Evolutionary conservation across 2,113 vertebrate genomes (phyloP).

Genomic region (Desmodus rotundus): DNA sequence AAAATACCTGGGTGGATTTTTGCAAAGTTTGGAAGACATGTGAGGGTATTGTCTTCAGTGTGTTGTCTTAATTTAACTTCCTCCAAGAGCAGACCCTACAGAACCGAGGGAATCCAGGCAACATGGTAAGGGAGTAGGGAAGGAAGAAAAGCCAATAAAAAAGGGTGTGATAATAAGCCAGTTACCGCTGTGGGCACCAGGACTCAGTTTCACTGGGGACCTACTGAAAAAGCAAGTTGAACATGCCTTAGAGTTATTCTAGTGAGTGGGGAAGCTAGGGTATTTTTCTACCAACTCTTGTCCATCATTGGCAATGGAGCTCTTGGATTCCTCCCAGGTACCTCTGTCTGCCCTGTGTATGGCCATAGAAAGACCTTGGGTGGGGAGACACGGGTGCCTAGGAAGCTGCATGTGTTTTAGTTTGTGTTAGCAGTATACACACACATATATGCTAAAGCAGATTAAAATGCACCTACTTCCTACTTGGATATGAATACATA

Average conservation of each 20-base stretch:
- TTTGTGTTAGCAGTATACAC: background rate
- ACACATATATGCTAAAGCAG: background rate
- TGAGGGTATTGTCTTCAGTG: too few species aligned
- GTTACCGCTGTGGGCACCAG: background rate
- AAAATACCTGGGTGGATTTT: background rate
- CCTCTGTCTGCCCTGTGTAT: background rate
- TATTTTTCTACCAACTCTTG: background rate
- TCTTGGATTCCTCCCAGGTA: background rate
- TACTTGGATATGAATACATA: background rate
- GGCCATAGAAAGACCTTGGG: background rate
- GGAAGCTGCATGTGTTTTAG: background rate
- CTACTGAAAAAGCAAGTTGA: rapidly evolving
- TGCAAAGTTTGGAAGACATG: background rate
- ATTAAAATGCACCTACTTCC: too few species aligned
- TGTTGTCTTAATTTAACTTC: background rate
- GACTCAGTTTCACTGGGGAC: background rate
- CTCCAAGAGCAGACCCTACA: background rate
- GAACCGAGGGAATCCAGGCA: background rate
- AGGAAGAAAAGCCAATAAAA: background rate
- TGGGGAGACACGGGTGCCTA: background rate
- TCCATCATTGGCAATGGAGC: background rate
- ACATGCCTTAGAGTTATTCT: background rate
- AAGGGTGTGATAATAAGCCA: background rate
- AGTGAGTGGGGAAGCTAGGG: background rate
- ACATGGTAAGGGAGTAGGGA: background rate